Evolutionary conservation across 2,797 vertebrate species (phyloP).

Genomic region (Cuculus canorus): DNA sequence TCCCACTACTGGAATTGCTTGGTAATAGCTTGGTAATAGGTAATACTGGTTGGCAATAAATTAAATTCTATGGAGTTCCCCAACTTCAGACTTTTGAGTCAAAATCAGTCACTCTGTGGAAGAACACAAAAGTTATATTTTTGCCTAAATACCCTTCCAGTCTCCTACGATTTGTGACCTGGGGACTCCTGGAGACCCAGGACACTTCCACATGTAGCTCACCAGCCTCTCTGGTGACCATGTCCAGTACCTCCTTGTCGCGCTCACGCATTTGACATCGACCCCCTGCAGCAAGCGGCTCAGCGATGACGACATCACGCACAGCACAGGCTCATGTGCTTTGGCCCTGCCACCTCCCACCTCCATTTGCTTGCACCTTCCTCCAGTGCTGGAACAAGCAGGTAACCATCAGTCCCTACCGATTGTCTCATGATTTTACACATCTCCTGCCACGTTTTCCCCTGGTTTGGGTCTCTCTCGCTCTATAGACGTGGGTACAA

Average conservation of each 20-base stretch:
- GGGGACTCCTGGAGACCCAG: background rate
- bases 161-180: background rate
- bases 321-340: too few species aligned
- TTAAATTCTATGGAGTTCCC: background rate
- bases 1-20: background rate
- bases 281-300: too few species aligned
- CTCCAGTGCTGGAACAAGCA: too few species aligned
- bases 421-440: too few species aligned
- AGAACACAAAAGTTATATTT: background rate
- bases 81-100: background rate
- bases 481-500: too few species aligned
- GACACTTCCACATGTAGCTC: rapidly evolving
- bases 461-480: too few species aligned
- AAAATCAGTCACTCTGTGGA: background rate
- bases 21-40: background rate
- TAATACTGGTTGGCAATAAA: background rate
- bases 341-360: too few species aligned
- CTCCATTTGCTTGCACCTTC: too few species aligned
- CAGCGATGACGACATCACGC: too few species aligned
- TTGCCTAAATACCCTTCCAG: background rate
- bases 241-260: background rate
- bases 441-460: too few species aligned
- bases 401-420: too few species aligned
- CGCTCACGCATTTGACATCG: too few species aligned
- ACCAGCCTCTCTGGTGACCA: background rate